Percentiles rank a stretch among this genome's conserved stretches.
These are phyloP conservation scores for Melanogrammus aeglefinus DNA, from an alignment of 2,797 vertebrate species.

Conservation along the genomic window DNA sequence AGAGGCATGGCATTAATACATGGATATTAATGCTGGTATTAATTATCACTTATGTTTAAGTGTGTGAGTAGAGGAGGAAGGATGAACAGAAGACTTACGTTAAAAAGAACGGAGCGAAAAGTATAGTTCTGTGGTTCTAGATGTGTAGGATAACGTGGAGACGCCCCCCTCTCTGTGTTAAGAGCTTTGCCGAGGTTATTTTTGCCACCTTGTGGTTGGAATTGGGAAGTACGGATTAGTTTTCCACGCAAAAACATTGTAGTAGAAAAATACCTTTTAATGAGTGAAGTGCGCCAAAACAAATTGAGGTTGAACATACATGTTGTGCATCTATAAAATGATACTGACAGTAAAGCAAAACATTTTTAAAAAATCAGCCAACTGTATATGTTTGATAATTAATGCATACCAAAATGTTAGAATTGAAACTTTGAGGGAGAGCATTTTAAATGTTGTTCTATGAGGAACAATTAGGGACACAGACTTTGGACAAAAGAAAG, in stretches of 20 bases:
- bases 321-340: constrained; percentile 6
- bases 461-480: constrained; percentile 38
- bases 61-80: not conserved
- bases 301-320: not conserved
- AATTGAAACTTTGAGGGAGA: too few species aligned
- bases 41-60: not conserved
- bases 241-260: not conserved
- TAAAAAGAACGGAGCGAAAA: not conserved
- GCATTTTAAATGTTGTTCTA: too few species aligned
- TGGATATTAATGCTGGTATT: not conserved
- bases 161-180: not conserved
- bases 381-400: constrained; percentile 17
- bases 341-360: not conserved
- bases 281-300: constrained; percentile 14
- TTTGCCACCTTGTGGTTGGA: constrained; percentile 54
- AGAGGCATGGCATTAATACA: not conserved
- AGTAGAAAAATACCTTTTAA: constrained; percentile 7
- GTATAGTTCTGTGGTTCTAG: not conserved
- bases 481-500: constrained; percentile 14
- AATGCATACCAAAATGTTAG: constrained; percentile 27
- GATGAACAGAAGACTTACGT: not conserved
- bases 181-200: constrained; percentile 24
- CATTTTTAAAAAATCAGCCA: not conserved
- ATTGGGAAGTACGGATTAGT: not conserved
- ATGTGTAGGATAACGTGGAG: not conserved